Conservation (phyloP, 2,888 invertebrate genomes). For the Thecocarcelia acutangulata region DNA sequence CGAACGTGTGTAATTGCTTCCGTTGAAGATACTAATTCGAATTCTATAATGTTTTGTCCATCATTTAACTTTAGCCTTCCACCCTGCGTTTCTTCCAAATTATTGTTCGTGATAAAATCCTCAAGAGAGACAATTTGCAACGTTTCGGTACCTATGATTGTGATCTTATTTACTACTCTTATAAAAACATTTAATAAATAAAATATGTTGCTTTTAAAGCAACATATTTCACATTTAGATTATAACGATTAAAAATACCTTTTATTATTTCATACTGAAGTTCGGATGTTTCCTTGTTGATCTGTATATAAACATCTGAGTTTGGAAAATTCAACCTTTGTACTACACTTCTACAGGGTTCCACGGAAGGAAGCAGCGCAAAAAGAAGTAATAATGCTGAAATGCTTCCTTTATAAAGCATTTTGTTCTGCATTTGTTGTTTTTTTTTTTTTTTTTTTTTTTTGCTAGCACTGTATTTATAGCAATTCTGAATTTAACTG, state of each 20-base stretch:
- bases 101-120: conserved; percentile 74
- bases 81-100: conserved; percentile 71
- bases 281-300: conserved; percentile 73
- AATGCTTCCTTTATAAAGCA: conserved; percentile 16
- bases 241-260: conserved; percentile 72
- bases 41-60: conserved; percentile 73
- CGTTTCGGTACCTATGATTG: conserved; percentile 70
- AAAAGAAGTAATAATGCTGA: conserved; percentile 1
- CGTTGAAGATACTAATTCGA: conserved; percentile 72
- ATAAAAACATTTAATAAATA: too few relatives aligned
- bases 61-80: conserved; percentile 73
- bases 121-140: conserved; percentile 77
- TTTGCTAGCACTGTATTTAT: too few relatives aligned
- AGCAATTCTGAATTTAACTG: too few relatives aligned
- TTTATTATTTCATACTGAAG: conserved; percentile 77
- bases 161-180: too few relatives aligned
- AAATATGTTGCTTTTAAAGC: neutral
- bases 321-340: conserved; percentile 76
- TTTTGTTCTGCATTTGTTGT: conserved; percentile 5
- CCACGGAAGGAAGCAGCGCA: conserved; percentile 13
- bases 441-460: too few relatives aligned
- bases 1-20: conserved; percentile 74
- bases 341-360: conserved; percentile 74
- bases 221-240: too few relatives aligned
- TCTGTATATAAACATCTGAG: conserved; percentile 74